A percentile compares a stretch with the other conserved stretches of the same genome.
phyloP scores from a whole-genome alignment of 2,113 vertebrate genomes.

The Amia ocellicauda region DNA sequence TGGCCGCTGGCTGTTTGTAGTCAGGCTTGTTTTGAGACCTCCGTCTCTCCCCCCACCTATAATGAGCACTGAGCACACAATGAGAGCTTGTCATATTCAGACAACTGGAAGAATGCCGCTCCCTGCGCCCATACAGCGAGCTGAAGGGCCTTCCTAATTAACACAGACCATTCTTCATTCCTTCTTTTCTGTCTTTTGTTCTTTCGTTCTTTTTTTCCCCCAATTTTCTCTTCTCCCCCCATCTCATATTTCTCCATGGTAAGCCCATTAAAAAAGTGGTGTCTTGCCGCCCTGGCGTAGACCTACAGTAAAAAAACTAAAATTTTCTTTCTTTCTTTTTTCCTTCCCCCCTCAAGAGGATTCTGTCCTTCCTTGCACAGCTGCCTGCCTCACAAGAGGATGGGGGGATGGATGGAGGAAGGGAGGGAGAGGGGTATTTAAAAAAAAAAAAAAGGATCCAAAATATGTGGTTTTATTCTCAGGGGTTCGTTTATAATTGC shows the following conservation, averaged over 20 bases:
- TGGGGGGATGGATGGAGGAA: background rate
- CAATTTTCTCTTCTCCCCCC: constrained; percentile 31
- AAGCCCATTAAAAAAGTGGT: constrained; percentile 49
- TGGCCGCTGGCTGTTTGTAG: constrained; percentile 66
- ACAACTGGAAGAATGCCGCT: constrained; percentile 70
- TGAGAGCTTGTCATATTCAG: constrained; percentile 69
- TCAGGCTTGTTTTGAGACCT: constrained; percentile 34
- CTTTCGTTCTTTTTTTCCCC: constrained; percentile 26
- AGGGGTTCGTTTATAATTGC: constrained; percentile 7
- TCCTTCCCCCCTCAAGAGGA: background rate
- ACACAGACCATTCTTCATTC: constrained; percentile 66
- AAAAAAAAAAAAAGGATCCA: background rate
- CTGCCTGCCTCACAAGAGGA: background rate
- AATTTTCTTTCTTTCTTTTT: background rate
- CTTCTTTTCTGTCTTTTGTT: constrained; percentile 16
- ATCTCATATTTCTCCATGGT: constrained; percentile 41
- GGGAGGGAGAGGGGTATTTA: background rate
- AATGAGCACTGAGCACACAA: constrained; percentile 75
- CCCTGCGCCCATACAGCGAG: constrained; percentile 61
- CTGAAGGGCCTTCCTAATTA: constrained; percentile 78
- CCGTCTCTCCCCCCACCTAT: constrained; percentile 44
- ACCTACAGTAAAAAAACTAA: background rate
- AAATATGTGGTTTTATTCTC: constrained; percentile 23
- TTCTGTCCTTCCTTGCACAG: background rate
- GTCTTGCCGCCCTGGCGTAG: constrained; percentile 22